A percentile compares a stretch with the other conserved stretches of the same genome.
Conservation (phyloP, 2,797 vertebrate species). For the Spondyliosoma cantharus region DNA sequence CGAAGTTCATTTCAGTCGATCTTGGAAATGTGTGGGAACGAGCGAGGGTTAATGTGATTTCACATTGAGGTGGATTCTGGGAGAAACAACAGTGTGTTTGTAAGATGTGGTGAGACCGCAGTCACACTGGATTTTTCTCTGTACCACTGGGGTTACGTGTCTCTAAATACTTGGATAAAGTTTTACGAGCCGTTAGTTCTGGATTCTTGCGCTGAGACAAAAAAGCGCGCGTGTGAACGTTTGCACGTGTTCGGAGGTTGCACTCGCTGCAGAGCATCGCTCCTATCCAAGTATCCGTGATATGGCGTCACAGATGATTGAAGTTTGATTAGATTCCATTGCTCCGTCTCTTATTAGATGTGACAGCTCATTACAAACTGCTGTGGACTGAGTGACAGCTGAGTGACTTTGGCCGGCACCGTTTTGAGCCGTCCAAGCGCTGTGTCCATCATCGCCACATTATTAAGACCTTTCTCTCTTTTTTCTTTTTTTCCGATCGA, state of each 20-base stretch:
- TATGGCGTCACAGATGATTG: background rate
- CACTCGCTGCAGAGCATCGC: background rate
- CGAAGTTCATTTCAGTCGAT: background rate
- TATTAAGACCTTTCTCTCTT: slow-evolving; percentile 31
- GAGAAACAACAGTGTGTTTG: background rate
- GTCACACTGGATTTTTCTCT: slow-evolving; percentile 13
- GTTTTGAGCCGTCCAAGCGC: slow-evolving; percentile 23
- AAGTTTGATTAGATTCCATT: slow-evolving; percentile 38
- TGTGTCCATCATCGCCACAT: slow-evolving; percentile 37
- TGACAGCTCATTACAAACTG: slow-evolving; percentile 48
- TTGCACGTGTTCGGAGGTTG: background rate
- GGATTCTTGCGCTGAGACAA: background rate
- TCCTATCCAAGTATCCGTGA: background rate
- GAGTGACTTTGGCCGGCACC: slow-evolving; percentile 19
- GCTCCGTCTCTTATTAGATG: slow-evolving; percentile 18
- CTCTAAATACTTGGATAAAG: slow-evolving; percentile 1
- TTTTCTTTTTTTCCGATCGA: background rate
- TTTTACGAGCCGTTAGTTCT: slow-evolving; percentile 11
- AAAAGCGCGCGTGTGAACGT: background rate
- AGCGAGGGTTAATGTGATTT: background rate
- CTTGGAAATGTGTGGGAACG: background rate
- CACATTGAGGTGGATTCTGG: background rate
- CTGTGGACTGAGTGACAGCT: slow-evolving; percentile 38
- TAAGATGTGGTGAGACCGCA: slow-evolving; percentile 32
- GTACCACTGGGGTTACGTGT: slow-evolving; percentile 16